Evolutionary conservation across 2,797 vertebrate species (phyloP).

Genomic region (Silurus lanzhouensis): DNA sequence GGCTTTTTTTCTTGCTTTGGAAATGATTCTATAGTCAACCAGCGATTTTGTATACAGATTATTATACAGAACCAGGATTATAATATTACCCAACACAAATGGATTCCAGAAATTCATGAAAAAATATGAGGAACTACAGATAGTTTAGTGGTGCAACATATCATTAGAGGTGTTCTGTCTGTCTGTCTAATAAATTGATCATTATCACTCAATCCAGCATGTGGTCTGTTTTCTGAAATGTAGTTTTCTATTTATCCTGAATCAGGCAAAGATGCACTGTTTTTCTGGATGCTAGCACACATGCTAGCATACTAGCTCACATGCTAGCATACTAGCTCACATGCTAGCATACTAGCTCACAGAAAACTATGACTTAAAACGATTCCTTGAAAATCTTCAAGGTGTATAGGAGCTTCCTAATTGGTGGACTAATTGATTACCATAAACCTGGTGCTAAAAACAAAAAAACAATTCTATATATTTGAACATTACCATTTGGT

Average conservation of each 20-base stretch:
- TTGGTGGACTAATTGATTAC: not conserved
- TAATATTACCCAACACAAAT: not conserved
- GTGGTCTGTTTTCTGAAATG: not conserved
- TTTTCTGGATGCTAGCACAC: not conserved
- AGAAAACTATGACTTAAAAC: not conserved
- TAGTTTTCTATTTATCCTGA: not conserved
- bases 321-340: not conserved
- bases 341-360: not conserved
- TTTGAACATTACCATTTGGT: not conserved
- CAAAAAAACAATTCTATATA: too few relatives aligned
- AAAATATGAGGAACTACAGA: too few relatives aligned
- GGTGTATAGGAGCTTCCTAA: not conserved
- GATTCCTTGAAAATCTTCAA: not conserved
- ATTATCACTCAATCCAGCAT: not conserved
- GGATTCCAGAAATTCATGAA: not conserved
- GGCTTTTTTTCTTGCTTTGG: not conserved
- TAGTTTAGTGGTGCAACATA: not conserved
- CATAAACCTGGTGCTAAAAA: not conserved
- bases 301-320: not conserved
- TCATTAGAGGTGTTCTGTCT: too few relatives aligned
- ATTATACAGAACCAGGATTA: not conserved
- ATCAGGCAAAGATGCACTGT: not conserved
- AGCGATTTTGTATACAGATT: not conserved
- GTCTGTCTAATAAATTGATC: too few relatives aligned
- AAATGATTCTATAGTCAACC: conserved; percentile 1